phyloP scores from a whole-genome alignment of 2,113 vertebrate genomes.

The Sylvilagus bachmani region DNA sequence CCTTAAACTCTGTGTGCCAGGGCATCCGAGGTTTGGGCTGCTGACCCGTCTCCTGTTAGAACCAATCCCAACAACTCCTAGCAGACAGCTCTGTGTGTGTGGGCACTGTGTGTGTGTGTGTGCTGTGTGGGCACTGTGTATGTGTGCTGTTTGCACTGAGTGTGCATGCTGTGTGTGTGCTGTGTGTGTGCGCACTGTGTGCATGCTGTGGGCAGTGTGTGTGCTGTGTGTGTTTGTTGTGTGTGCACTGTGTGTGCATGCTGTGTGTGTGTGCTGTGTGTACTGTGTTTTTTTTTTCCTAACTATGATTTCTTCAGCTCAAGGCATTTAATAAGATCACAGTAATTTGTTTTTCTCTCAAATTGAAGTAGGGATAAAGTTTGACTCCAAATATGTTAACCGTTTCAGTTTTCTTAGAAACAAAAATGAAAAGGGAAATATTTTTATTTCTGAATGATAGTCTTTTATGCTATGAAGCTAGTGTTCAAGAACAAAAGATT shows the following conservation, averaged over 20 bases:
- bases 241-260: too few relatives aligned
- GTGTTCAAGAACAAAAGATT: constrained; percentile 51
- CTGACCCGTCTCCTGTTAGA: background rate
- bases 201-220: too few relatives aligned
- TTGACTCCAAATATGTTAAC: constrained; percentile 14
- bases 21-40: background rate
- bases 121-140: too few relatives aligned
- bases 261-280: background rate
- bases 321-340: background rate
- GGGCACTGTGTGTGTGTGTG: too few relatives aligned
- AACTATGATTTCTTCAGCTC: background rate
- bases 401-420: constrained; percentile 24
- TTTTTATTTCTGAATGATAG: constrained; percentile 38
- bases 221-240: too few relatives aligned
- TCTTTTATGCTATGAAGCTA: constrained; percentile 14
- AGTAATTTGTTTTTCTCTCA: background rate
- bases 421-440: constrained; percentile 37
- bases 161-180: too few relatives aligned
- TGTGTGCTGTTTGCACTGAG: too few relatives aligned
- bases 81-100: too few relatives aligned
- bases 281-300: background rate
- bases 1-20: background rate
- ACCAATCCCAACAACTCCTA: too few relatives aligned
- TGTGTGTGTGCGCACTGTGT: too few relatives aligned
- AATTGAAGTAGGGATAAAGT: background rate